These are phyloP conservation scores for Serinus canaria DNA, from an alignment of 2,113 vertebrate genomes.

Conservation along the genomic window DNA sequence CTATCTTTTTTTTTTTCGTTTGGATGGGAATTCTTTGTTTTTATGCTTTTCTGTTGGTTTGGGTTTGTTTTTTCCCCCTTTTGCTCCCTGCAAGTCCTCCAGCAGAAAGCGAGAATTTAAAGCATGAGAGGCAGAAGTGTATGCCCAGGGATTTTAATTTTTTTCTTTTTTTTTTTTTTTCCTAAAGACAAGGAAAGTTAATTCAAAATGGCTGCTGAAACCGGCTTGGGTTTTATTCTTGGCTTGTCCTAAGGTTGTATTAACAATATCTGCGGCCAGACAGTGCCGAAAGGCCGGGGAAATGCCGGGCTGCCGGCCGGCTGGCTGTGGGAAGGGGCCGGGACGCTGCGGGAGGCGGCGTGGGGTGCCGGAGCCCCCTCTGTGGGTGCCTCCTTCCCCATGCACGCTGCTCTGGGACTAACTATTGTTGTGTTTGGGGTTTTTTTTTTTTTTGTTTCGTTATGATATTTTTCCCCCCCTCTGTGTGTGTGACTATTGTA, in stretches of 20 bases:
- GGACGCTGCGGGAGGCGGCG: not conserved
- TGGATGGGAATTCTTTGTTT: not conserved
- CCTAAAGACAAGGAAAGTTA: slow-evolving; percentile 62
- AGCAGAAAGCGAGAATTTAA: not conserved
- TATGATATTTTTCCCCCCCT: not conserved
- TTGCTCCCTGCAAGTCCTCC: not conserved
- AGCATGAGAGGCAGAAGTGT: not conserved
- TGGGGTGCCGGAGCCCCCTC: not conserved
- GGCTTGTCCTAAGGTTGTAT: slow-evolving; percentile 57
- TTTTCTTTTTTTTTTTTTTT: not conserved
- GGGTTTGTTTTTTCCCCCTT: no score
- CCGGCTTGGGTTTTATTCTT: slow-evolving; percentile 65
- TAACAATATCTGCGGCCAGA: slow-evolving; percentile 7
- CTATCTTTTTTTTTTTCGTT: not conserved
- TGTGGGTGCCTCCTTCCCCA: not conserved
- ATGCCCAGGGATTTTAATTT: not conserved
- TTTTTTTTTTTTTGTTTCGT: not conserved
- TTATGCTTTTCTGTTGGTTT: not conserved
- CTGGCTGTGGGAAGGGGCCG: not conserved
- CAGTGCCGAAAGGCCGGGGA: not conserved
- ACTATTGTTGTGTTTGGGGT: slow-evolving; percentile 36
- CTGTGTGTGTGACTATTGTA: slow-evolving; percentile 80
- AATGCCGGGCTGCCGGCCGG: slow-evolving; percentile 2
- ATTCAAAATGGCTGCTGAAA: slow-evolving; percentile 79
- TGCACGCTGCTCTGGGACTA: slow-evolving; percentile 19